Evolutionary conservation across 1,140 invertebrate species (phyloP).

Genomic region (Panulirus ornatus): DNA sequence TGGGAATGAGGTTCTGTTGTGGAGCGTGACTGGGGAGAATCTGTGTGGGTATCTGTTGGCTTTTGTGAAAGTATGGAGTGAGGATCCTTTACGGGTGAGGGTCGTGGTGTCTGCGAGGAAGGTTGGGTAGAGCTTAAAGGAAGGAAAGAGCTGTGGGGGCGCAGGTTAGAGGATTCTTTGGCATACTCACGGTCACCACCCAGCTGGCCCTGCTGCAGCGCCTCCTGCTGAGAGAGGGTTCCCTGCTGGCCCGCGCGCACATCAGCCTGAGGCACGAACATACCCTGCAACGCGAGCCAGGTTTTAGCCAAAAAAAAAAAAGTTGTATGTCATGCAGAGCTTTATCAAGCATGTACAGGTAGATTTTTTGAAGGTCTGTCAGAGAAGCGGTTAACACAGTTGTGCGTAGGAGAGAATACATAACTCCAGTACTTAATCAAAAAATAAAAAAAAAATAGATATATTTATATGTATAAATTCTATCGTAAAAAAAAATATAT

Average conservation of each 20-base stretch:
- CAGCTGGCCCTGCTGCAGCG: conserved; percentile 57
- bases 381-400: conserved; percentile 16
- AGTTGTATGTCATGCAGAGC: background rate
- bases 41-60: conserved; percentile 53
- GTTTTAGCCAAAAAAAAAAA: conserved; percentile 14
- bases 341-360: background rate
- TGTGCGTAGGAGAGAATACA: conserved; percentile 59
- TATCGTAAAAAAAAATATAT: conserved; percentile 24
- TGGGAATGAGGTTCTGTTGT: conserved; percentile 53
- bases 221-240: conserved; percentile 50
- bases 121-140: conserved; percentile 64
- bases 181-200: conserved; percentile 69
- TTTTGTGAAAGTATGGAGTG: conserved; percentile 41
- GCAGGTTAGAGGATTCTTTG: conserved; percentile 58
- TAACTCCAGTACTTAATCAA: conserved; percentile 23
- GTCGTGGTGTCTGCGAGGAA: conserved; percentile 47
- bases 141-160: conserved; percentile 64
- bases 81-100: conserved; percentile 55
- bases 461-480: conserved; percentile 22
- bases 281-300: conserved; percentile 60
- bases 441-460: background rate
- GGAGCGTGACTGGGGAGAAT: conserved; percentile 59
- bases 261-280: conserved; percentile 61
- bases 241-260: conserved; percentile 54
- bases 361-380: background rate